Evolutionary conservation across 2,888 invertebrate species (phyloP).

Genomic region (Plutella xylostella): DNA sequence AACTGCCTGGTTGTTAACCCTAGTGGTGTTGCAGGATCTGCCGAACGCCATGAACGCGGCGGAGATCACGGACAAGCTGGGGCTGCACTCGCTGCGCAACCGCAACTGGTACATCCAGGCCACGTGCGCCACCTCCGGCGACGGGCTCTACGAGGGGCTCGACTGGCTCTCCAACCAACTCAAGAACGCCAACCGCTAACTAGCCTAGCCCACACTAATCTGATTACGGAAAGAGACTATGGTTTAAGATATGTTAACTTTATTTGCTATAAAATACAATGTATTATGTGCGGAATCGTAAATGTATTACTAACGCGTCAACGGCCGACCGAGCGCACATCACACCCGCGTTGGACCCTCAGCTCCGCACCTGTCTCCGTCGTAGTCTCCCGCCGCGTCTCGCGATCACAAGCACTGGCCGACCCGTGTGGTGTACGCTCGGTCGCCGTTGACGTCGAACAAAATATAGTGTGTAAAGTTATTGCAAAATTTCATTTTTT

Average conservation of each 20-base stretch:
- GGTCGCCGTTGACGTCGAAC: conserved; percentile 59
- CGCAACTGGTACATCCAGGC: conserved; percentile 98
- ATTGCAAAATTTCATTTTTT: conserved; percentile 53
- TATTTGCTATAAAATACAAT: conserved; percentile 69
- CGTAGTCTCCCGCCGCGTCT: background rate
- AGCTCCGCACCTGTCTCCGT: too few species aligned
- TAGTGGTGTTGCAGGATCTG: conserved; percentile 80
- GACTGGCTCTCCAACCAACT: conserved; percentile 99
- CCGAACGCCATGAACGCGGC: conserved; percentile 99
- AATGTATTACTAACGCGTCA: conserved; percentile 58
- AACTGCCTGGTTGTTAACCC: conserved; percentile 3
- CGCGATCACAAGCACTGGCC: background rate
- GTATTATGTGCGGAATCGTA: conserved; percentile 66
- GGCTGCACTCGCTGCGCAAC: conserved; percentile 97
- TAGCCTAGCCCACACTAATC: conserved; percentile 46
- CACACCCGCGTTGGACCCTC: conserved; percentile 15
- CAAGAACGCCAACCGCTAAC: conserved; percentile 97
- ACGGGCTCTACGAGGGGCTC: conserved; percentile 98
- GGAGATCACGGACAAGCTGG: conserved; percentile 99
- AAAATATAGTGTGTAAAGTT: conserved; percentile 65
- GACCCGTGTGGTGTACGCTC: conserved; percentile 40
- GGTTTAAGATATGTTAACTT: conserved; percentile 70
- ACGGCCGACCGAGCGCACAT: conserved; percentile 47
- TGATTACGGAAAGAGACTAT: conserved; percentile 68
- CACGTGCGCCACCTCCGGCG: conserved; percentile 98